phyloP scores from a whole-genome alignment of 2,888 invertebrate species.

The Tanypteryx hageni region DNA sequence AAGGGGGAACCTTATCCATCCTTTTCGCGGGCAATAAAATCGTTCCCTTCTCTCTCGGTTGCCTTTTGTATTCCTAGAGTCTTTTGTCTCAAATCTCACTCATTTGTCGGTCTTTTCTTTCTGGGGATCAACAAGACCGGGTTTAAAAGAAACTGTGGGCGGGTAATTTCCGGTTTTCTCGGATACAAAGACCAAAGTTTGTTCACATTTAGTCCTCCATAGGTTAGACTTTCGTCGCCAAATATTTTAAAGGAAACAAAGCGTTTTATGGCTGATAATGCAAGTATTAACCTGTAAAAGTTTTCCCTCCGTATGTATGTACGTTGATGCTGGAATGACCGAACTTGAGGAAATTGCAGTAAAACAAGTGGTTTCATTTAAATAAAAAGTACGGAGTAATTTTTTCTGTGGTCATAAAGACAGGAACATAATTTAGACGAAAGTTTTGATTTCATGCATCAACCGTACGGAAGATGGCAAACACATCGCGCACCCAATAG shows the following conservation, averaged over 20 bases:
- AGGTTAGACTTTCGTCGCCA: conserved; percentile 56
- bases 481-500: too few species aligned
- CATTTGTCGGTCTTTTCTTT: background rate
- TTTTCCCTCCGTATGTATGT: too few species aligned
- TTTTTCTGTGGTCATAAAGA: too few species aligned
- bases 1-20: background rate
- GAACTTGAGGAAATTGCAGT: too few species aligned
- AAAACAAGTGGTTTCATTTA: too few species aligned
- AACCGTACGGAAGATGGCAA: too few species aligned
- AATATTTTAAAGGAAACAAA: conserved; percentile 45
- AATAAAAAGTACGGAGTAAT: too few species aligned
- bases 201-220: background rate
- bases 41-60: background rate
- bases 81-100: conserved; percentile 51
- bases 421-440: too few species aligned
- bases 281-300: too few species aligned
- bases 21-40: conserved; percentile 35
- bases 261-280: background rate
- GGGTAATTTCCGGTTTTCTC: conserved; percentile 45
- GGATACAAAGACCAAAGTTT: background rate
- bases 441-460: too few species aligned
- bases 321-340: too few species aligned
- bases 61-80: background rate
- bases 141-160: background rate
- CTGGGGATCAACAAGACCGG: background rate